A percentile compares a stretch with the other conserved stretches of the same genome.
These are phyloP conservation scores for Colletes latitarsis DNA, from an alignment of 1,140 invertebrate species.

Conservation along the genomic window DNA sequence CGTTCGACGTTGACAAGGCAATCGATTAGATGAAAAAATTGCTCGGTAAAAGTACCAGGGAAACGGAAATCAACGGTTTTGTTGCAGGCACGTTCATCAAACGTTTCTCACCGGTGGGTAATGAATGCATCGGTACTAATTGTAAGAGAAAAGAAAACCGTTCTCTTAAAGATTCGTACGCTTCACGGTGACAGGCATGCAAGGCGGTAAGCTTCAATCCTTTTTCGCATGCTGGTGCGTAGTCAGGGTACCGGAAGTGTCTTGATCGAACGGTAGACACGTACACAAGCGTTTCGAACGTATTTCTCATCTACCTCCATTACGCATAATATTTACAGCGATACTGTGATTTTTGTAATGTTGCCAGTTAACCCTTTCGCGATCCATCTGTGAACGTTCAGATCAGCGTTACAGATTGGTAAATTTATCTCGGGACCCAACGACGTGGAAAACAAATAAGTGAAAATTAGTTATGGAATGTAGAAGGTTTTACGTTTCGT, in stretches of 20 bases:
- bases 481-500: too few relatives aligned
- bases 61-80: constrained; percentile 17
- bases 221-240: constrained; percentile 67
- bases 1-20: constrained; percentile 31
- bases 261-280: constrained; percentile 57
- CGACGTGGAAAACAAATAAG: too few relatives aligned
- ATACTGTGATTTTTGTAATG: background rate
- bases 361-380: constrained; percentile 34
- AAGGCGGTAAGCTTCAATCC: constrained; percentile 53
- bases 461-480: too few relatives aligned
- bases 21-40: constrained; percentile 47
- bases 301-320: constrained; percentile 33
- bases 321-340: constrained; percentile 52
- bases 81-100: background rate
- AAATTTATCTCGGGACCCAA: too few relatives aligned
- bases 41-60: constrained; percentile 34
- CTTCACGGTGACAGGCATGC: constrained; percentile 58
- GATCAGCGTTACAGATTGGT: too few relatives aligned
- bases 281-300: constrained; percentile 40
- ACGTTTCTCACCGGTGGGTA: background rate
- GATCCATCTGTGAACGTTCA: background rate
- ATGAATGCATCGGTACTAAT: background rate
- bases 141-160: constrained; percentile 11
- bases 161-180: constrained; percentile 17
- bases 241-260: constrained; percentile 52